Base-by-base conservation (phyloP, 2,888 invertebrate species). In the Drosophila koepferae region DNA sequence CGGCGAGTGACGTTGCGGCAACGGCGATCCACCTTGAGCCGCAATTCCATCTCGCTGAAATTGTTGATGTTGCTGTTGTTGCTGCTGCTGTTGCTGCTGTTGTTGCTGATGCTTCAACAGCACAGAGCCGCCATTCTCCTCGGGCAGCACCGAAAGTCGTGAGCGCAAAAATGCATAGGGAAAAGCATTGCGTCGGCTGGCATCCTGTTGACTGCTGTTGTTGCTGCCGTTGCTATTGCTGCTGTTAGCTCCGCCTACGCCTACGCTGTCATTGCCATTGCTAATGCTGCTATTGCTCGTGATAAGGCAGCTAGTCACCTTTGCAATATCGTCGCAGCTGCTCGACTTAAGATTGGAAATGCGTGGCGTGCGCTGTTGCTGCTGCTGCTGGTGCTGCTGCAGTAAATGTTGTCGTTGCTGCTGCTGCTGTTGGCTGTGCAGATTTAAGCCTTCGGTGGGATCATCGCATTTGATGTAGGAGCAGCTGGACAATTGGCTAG, bases 161-260 rank as follows among this genome's bases (percentile, higher is more conserved):
- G 96, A 97, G 69, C 97, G 94, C 34, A 96, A 93, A 90, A 96
- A 97, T 4, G 96, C 96, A 89, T 96, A 96, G 0, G 96, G 96
- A 82, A 96, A 96, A 83, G 95, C 96, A 2, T 95, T 95, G 74
- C 95, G 95, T 81, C 95, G 95, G n/a, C 79, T 69, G 1, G 90
- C 93, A 56, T 94, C 93, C 65, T 78, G 90, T 9, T 75, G 75
- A 10, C 63, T 63, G 16, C 43, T 40, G 41, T 38, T 56, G 44
- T 38, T 41, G 18, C 3, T 10, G n/a, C n/a, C 61, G 46, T 16
- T 12, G n/a, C 63, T 34, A 31, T 10, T 34, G 48, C 28, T 28
- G 49, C 9, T 48, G 51, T 44, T 44, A 6, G 44, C 18, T 18
- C 49, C 49, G 1, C 49, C 34, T 12, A 6, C 51, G 36, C 54